Conservation (phyloP, 2,113 vertebrate species). For the Callipepla californica region DNA sequence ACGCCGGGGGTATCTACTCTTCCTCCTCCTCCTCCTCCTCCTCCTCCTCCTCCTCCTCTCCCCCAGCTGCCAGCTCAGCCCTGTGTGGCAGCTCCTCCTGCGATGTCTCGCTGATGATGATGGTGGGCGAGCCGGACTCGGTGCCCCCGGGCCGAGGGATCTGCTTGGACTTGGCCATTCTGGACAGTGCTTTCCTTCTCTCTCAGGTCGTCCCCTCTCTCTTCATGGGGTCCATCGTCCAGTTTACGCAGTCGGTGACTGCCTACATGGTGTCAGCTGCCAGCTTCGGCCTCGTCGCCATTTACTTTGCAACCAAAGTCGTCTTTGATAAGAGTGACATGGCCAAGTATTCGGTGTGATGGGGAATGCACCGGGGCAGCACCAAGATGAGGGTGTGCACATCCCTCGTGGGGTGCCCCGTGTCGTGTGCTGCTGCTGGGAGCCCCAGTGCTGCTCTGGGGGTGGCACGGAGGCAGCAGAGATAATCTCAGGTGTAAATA, state of each 20-base stretch:
- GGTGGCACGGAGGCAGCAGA: not conserved
- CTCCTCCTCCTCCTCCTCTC: not conserved
- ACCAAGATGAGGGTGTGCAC: not conserved
- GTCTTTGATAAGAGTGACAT: conserved; percentile 86
- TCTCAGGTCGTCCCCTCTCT: conserved; percentile 89
- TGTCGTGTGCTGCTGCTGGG: accelerated
- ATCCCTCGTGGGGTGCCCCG: not conserved
- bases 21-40: not conserved
- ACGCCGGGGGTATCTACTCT: conserved; percentile 11
- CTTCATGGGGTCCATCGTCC: conserved; percentile 86
- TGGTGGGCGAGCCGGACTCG: conserved; percentile 65
- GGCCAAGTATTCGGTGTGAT: conserved; percentile 67
- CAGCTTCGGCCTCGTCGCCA: conserved; percentile 82
- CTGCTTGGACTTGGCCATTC: conserved; percentile 88
- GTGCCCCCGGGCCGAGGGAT: conserved; percentile 76
- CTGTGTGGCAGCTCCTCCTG: conserved; percentile 75
- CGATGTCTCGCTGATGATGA: conserved; percentile 65
- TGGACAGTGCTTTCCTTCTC: conserved; percentile 89
- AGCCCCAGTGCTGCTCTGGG: not conserved
- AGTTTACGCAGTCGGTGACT: conserved; percentile 84
- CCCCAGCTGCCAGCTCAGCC: conserved; percentile 17
- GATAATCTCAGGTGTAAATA: conserved; percentile 62
- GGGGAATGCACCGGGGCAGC: not conserved
- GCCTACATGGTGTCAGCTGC: conserved; percentile 86
- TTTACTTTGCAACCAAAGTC: conserved; percentile 85